Evolutionary conservation across 2,113 vertebrate genomes (phyloP).

Genomic region (Chaenocephalus aceratus): DNA sequence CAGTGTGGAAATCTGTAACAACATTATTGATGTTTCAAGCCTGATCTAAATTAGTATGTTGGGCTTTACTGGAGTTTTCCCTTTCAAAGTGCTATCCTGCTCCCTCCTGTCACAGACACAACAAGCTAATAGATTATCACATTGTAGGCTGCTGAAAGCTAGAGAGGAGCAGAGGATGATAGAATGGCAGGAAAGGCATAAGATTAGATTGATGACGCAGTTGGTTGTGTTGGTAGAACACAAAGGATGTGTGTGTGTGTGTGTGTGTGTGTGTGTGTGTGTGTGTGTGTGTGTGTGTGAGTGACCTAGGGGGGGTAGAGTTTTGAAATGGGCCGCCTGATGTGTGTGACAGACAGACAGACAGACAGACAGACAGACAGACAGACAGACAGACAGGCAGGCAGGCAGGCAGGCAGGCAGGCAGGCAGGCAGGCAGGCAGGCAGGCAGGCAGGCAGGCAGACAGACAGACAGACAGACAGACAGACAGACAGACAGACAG

Average conservation of each 20-base stretch:
- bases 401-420: too few species aligned
- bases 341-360: too few species aligned
- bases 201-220: conserved; percentile 57
- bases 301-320: too few species aligned
- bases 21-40: conserved; percentile 40
- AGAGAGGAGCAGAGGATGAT: conserved; percentile 39
- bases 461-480: too few species aligned
- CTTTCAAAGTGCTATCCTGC: conserved; percentile 11
- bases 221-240: conserved; percentile 45
- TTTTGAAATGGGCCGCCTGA: too few species aligned
- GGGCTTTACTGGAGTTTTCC: conserved; percentile 31
- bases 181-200: conserved; percentile 26
- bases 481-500: too few species aligned
- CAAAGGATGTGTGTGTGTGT: conserved; percentile 35
- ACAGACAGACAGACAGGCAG: too few species aligned
- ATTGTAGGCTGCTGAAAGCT: conserved; percentile 35
- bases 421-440: too few species aligned
- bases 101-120: conserved; percentile 40
- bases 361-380: too few species aligned
- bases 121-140: conserved; percentile 53
- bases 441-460: too few species aligned
- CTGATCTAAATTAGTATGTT: conserved; percentile 31
- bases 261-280: conserved; percentile 21
- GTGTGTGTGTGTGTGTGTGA: conserved; percentile 10
- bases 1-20: conserved; percentile 25